Percentiles rank a stretch among this genome's conserved stretches.
Evolutionary conservation across 2,113 vertebrate species (phyloP).

Genomic region (Tautogolabrus adspersus): DNA sequence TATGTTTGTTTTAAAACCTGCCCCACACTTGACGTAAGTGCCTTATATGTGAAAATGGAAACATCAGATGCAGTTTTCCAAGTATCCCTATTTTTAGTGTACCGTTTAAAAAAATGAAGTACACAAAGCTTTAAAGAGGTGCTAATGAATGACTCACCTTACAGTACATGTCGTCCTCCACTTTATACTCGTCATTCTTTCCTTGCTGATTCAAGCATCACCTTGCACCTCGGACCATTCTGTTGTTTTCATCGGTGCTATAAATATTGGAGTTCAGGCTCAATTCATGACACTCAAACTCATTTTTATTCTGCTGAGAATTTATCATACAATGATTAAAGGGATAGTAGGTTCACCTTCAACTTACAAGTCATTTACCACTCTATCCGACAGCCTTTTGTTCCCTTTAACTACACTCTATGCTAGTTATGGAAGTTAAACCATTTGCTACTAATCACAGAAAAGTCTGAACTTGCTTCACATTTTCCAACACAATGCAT

Average conservation of each 20-base stretch:
- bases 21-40: conserved; percentile 38
- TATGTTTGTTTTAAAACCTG: conserved; percentile 12
- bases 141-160: conserved; percentile 54
- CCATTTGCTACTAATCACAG: no score
- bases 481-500: no score
- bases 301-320: background rate
- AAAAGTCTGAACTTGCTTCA: no score
- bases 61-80: conserved; percentile 53
- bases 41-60: conserved; percentile 58
- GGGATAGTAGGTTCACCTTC: background rate
- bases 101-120: conserved; percentile 26
- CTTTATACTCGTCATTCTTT: conserved; percentile 54
- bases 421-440: background rate
- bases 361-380: background rate
- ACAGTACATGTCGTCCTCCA: conserved; percentile 31
- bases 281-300: background rate
- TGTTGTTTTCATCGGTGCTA: conserved; percentile 18
- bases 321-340: conserved; percentile 17
- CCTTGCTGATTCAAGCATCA: conserved; percentile 46
- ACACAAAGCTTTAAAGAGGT: conserved; percentile 45
- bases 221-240: conserved; percentile 27
- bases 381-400: background rate
- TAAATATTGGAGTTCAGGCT: conserved; percentile 5
- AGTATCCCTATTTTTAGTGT: conserved; percentile 62
- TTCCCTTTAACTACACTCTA: background rate